Evolutionary conservation across 92 coral and sea anemone genomes (phyloP), one percentile per base, ranked within the genome.

Genomic region (Phenganax stokvisi): DNA sequence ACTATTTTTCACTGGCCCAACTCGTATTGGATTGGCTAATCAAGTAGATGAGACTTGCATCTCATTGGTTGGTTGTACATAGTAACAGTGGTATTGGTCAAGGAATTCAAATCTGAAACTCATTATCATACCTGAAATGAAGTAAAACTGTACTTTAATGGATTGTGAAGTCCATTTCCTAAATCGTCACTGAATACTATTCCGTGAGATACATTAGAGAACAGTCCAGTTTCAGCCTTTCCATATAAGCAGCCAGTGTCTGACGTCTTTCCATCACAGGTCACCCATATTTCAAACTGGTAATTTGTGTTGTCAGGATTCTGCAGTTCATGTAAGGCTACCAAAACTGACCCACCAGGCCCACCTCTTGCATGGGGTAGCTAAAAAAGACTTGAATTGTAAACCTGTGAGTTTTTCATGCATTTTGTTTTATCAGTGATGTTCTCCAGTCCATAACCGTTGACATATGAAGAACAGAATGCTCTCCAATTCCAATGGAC

Each of bases 111-210:
- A 59, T 70, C 37, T 0, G 13, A 17, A 16, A 63, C 16, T 51
- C 12, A 12, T 6, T 28, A 15, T 52, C 85, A 70, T 54, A 90
- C 91, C 89, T 83, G 75, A 87, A 91, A 90, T 25, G 56, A 54
- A 4, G 67, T 86, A 55, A 84, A 90, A 79, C 72, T 72, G 55
- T 84, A 84, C 53, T 65, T 25, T 20, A 90, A 51, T 3, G 91
- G 91, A n/a, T 90, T 90, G 52, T 9, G 80, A 61, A 86, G 28
- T 47, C 90, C 87, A 56, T 88, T 86, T 37, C 93, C 89, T 16
- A 90, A 84, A 25, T 61, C 54, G 6, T 59, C 20, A n/a, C n/a
- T 0, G 37, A 76, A 76, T 11, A 30, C n/a, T 57, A 76, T 76
- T 16, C 3, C 25, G 47, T 5, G 47, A n/a, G 74, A 51, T 31